A percentile compares a stretch with the other conserved stretches of the same genome.
Evolutionary conservation across 2,797 vertebrate species (phyloP).

Genomic region (Alouatta caraya): DNA sequence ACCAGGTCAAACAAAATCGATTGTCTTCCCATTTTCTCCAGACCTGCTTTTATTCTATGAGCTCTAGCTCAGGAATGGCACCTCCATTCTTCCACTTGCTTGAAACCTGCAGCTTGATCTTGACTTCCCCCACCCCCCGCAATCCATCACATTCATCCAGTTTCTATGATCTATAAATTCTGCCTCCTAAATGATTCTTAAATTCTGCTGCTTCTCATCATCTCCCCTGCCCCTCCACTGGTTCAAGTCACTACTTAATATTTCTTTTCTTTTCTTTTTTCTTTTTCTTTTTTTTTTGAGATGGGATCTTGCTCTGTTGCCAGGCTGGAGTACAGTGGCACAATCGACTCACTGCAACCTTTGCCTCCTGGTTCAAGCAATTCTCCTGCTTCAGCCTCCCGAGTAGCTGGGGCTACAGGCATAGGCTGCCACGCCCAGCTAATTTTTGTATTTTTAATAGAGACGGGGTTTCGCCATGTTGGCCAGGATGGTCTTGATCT

Average conservation of each 20-base stretch:
- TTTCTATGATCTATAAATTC: not conserved
- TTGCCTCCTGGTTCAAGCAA: too few relatives aligned
- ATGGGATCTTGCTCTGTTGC: too few relatives aligned
- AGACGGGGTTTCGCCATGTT: too few relatives aligned
- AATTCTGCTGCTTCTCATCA: not conserved
- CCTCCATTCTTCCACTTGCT: not conserved
- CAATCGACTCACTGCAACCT: too few relatives aligned
- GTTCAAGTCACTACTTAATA: not conserved
- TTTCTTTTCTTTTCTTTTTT: not conserved
- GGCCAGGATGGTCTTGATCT: too few relatives aligned
- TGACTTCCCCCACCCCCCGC: not conserved
- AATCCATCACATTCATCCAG: not conserved
- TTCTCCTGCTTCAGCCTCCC: too few relatives aligned
- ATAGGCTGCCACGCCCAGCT: too few relatives aligned
- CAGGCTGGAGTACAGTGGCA: too few relatives aligned
- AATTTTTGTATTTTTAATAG: too few relatives aligned
- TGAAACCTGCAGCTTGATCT: not conserved
- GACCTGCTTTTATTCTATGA: not conserved
- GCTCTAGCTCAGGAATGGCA: not conserved
- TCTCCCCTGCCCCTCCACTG: not conserved
- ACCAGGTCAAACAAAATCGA: not conserved
- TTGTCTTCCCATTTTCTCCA: not conserved
- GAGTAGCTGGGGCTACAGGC: too few relatives aligned
- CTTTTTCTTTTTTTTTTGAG: too few relatives aligned
- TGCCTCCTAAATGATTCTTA: not conserved